Evolutionary conservation across 2,888 invertebrate species (phyloP), one percentile per base, ranked within the genome.

Genomic region (Leptinotarsa rubiginosa): DNA sequence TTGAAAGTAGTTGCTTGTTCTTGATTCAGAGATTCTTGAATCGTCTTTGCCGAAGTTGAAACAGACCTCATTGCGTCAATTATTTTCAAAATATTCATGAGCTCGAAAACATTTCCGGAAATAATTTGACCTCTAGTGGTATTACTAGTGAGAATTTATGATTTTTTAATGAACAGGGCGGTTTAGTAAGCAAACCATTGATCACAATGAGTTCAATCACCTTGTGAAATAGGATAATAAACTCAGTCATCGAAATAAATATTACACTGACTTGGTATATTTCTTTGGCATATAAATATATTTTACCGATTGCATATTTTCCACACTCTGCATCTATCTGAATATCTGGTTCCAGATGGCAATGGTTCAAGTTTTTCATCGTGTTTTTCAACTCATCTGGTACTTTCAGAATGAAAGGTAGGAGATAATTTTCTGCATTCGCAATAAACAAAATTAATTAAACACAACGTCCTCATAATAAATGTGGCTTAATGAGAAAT

Each of bases 361-460:
- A 65, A 74, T 66, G 31, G 64, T 68, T 64, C 72, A 54, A 64
- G 72, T 72, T 72, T 72, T 72, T 72, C 47, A 59, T n/a, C n/a
- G 31, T 50, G 22, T 67, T 50, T 15, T 50, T 67, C 52, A 68
- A 18, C 67, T 54, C 68, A 47, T 22, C 68, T 49, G 41, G 54
- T 41, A 68, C 59, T 68, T 64, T 68, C 52, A 66, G 16, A 15
- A 54, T 62, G 41, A n/a, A 31, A 50, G 49, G 59, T 62, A 62
- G 59, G 18, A 72, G 69, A 56, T 70, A 50, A 74, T 70, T 70
- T 74, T 62, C 69, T 68, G 52, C 52, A 54, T 54, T 52, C 41
- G 25, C 49, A 70, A 74, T 75, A 72, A 74, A 72, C 68, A 65
- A 74, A 72, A 75, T 75, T 77, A 75, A 75, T 77, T 77, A 70